Percentiles rank a stretch among this genome's conserved stretches.
These are phyloP conservation scores for Monochamus alternatus DNA, from an alignment of 2,888 invertebrate species.

Conservation along the genomic window DNA sequence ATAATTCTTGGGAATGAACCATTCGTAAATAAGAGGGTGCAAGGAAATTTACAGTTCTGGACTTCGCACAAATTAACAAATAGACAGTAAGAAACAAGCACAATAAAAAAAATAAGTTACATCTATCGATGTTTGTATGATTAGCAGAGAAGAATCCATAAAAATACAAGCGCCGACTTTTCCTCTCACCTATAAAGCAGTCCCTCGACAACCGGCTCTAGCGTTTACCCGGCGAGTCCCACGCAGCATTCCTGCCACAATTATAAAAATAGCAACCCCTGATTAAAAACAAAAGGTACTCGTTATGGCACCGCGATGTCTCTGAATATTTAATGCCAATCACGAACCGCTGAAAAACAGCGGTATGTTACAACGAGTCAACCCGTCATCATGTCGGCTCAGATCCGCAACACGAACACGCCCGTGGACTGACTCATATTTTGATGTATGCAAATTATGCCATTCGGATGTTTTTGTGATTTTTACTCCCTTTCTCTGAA, in stretches of 20 bases:
- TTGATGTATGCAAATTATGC: conserved; percentile 38
- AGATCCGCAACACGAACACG: conserved; percentile 31
- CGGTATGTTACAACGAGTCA: conserved; percentile 16
- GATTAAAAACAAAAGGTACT: conserved; percentile 42
- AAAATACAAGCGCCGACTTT: no score
- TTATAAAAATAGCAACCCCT: conserved; percentile 12
- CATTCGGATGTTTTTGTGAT: conserved; percentile 36
- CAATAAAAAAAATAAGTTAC: no score
- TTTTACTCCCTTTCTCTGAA: conserved; percentile 24
- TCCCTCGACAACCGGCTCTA: no score
- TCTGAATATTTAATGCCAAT: conserved; percentile 47
- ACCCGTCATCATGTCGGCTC: conserved; percentile 15
- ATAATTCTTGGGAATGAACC: no score
- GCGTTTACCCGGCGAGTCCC: neutral
- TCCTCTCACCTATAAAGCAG: no score
- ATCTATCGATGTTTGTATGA: no score
- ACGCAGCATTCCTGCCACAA: conserved; percentile 9
- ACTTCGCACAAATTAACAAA: no score
- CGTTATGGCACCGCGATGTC: conserved; percentile 41
- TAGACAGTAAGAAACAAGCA: no score
- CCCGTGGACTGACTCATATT: conserved; percentile 30
- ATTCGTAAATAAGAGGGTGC: no score
- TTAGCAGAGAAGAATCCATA: no score
- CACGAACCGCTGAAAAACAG: conserved; percentile 29
- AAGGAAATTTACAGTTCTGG: no score